Conservation (phyloP, 2,113 vertebrate genomes). For the Syngnathus typhle region DNA sequence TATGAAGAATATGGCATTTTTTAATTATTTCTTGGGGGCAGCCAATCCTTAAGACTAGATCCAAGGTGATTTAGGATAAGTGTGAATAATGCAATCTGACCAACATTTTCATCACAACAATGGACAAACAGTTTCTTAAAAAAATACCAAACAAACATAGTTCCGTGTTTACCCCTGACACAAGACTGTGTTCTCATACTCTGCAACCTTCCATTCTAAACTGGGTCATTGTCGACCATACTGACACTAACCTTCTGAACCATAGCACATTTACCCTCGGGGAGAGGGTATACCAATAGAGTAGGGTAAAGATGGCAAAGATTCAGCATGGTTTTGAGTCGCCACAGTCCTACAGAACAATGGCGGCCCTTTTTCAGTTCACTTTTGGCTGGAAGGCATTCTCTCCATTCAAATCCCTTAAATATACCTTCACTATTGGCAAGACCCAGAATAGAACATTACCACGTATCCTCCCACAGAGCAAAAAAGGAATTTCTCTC, state of each 20-base stretch:
- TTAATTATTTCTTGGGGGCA: neutral
- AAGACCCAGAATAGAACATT: conserved; percentile 46
- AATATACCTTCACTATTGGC: conserved; percentile 41
- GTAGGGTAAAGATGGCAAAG: neutral
- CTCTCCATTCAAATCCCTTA: conserved; percentile 31
- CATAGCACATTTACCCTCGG: neutral
- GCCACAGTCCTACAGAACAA: conserved; percentile 9
- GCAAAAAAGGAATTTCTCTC: neutral
- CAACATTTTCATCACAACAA: too few species aligned
- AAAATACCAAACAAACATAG: too few species aligned
- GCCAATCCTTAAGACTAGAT: too few species aligned
- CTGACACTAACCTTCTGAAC: neutral
- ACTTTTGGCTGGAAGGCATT: conserved; percentile 33
- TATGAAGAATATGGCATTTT: neutral
- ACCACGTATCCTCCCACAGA: conserved; percentile 46
- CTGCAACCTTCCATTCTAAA: conserved; percentile 16
- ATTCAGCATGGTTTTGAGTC: neutral
- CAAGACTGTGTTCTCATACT: neutral
- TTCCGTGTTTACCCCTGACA: too few species aligned
- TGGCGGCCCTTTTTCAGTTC: conserved; percentile 38
- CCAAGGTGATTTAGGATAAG: too few species aligned
- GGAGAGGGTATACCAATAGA: neutral
- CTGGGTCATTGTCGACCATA: neutral
- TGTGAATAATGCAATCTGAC: too few species aligned
- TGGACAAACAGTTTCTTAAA: too few species aligned